Base-by-base conservation (phyloP, 2,113 vertebrate genomes). In the Eidolon helvum region DNA sequence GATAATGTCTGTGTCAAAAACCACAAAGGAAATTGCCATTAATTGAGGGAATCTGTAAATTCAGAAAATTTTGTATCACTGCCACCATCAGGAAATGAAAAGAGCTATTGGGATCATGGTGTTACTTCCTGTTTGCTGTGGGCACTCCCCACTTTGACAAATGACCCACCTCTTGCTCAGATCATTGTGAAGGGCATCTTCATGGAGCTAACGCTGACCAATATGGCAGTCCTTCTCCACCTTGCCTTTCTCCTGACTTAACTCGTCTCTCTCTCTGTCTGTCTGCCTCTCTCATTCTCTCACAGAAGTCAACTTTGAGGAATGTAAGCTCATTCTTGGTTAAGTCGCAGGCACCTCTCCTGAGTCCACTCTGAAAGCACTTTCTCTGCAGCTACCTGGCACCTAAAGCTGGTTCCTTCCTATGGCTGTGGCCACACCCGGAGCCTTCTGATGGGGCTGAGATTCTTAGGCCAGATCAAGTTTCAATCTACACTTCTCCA, bases 361-460 rank as follows among this genome's bases (percentile, higher is more conserved):
- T 7, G n/a, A 43, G 18, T 26, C 22, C 48, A 24, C 1, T 45
- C n/a, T 14, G 28, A 88, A 69, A 82, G 53, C 22, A 2, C 38
- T 21, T 53, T 57, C 22, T 79, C 14, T 43, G 74, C 26, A 87
- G 77, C 26, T 79, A 4, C 2, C 33, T 14, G 21, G n/a, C 24
- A 5, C 3, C 26, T 19, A 14, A 66, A 40, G 24, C 43, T 33
- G 10, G 35, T 33, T 53, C 11, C 26, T 83, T 14, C 53, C 9
- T 10, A 33, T 10, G 14, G 2, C 26, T 75, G 24, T 1, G 0
- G 40, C n/a, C n/a, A 24, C 7, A 24, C 7, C 16, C 53, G 50
- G 22, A 21, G 21, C 59, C 59, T 61, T 65, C 53, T 38, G 14
- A 71, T 28, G 2, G 59, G 14, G 28, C 48, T 33, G 8, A 28